Conservation (phyloP, 2,797 vertebrate species). For the Acanthiza pusilla region DNA sequence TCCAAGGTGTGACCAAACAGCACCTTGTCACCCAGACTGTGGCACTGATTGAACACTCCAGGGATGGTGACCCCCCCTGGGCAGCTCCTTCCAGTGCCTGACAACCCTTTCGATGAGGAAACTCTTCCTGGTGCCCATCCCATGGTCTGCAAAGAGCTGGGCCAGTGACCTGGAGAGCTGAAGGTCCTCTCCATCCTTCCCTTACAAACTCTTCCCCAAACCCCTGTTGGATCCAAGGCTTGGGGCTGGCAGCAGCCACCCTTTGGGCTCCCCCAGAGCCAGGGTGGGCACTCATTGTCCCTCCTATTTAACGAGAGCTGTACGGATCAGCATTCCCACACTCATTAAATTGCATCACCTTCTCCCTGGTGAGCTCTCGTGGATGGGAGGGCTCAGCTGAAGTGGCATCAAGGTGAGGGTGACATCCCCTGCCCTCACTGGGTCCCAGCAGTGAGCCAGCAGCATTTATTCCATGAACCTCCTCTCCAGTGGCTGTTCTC, state of each 20-base stretch:
- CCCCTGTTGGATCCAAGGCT: background rate
- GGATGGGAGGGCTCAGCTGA: background rate
- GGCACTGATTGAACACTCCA: background rate
- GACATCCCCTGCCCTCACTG: background rate
- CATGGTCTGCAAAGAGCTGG: background rate
- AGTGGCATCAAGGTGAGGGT: background rate
- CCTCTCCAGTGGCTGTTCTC: background rate
- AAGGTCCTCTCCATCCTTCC: background rate
- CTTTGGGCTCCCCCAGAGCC: background rate
- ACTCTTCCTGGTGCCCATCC: background rate
- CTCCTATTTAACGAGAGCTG: fast-evolving
- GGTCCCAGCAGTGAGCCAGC: background rate
- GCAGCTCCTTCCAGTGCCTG: background rate
- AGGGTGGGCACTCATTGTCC: background rate
- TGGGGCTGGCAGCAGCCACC: background rate
- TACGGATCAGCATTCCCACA: fast-evolving
- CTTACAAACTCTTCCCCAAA: background rate
- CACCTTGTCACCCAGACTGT: background rate
- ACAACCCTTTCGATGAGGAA: background rate
- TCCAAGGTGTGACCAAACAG: background rate
- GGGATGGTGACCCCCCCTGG: background rate
- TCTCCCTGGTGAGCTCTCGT: background rate
- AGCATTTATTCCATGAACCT: background rate
- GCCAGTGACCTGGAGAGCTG: background rate
- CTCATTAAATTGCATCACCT: background rate